Conservation (phyloP, 1,140 invertebrate genomes). For the Nasonia vitripennis region DNA sequence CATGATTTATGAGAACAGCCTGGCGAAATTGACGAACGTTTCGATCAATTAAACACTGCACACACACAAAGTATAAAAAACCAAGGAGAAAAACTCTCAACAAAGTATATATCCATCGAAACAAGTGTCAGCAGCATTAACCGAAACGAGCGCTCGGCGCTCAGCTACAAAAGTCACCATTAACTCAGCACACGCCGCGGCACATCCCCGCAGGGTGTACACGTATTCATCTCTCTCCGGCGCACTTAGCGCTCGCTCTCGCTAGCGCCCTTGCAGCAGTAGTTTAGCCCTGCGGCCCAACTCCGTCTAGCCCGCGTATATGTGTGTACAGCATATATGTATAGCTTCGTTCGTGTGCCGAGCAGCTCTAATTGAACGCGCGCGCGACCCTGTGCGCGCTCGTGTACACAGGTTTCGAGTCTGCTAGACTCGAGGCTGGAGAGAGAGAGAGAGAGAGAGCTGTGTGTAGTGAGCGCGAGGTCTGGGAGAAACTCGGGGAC, state of each 20-base stretch:
- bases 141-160: neutral
- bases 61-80: neutral
- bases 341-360: neutral
- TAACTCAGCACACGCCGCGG: neutral
- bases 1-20: no score
- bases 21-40: neutral
- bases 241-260: slow-evolving; percentile 34
- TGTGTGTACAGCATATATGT: neutral
- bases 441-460: neutral
- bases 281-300: slow-evolving; percentile 12
- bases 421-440: neutral
- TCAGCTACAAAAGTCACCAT: neutral
- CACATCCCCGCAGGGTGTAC: neutral
- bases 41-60: no score
- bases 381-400: neutral
- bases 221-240: slow-evolving; percentile 29
- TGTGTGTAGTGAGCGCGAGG: neutral
- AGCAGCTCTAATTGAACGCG: slow-evolving; percentile 37
- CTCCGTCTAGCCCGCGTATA: neutral
- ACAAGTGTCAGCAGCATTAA: neutral
- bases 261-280: neutral
- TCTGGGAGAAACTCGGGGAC: neutral
- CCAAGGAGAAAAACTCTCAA: no score
- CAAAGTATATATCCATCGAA: slow-evolving; percentile 2
- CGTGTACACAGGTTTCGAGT: neutral